Base-by-base conservation (phyloP, 1,140 invertebrate species). In the Aphis craccivora region DNA sequence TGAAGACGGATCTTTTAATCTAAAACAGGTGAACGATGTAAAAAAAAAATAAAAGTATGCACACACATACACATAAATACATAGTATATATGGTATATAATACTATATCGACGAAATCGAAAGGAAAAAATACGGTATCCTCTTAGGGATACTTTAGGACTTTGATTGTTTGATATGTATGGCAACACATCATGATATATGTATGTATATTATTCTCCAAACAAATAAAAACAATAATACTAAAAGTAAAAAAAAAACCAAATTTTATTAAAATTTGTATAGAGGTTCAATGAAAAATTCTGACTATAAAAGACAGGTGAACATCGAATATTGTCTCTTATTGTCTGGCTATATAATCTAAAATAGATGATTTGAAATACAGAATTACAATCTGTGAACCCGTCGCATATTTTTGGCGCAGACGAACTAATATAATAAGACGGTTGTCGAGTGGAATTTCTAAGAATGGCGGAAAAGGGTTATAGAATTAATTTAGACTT, bases 1-100 rank as follows among this genome's bases (percentile, higher is more conserved):
- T 43, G 67, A 81, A 90, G 89, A 90, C 89, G 53, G 55, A 83
- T 92, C 43, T 92, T 92, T 92, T 92, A 92, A 92, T 92, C 90
- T 92, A 81, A 92, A 83, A 81, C 76, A 76, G 60, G 90, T 81
- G 76, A 92, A 92, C 43, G 45, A 83, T 92, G 37, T 25, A 76
- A 51, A 92, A 92, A 83, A 83, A 90, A 40, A 43, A 60, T 20
- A 60, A 40, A 40, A 23, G 6, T 60, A 60, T 30, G 60, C 0
- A 18, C 48, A 8, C 18, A 48, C 1, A n/a, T 25, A 76, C 30
- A 76, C 9, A n/a, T 5, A 30, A 0, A 60, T 60, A 22, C 14
- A 45, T 45, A 45, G 45, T 51, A 51, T 35, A 14, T 43, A 7
- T 45, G 43, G 40, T 60, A 67, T 67, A 60, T 89, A 23, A 60